A percentile compares a stretch with the other conserved stretches of the same genome.
Evolutionary conservation across 1,140 invertebrate species (phyloP).

Genomic region (Anastrepha ludens): DNA sequence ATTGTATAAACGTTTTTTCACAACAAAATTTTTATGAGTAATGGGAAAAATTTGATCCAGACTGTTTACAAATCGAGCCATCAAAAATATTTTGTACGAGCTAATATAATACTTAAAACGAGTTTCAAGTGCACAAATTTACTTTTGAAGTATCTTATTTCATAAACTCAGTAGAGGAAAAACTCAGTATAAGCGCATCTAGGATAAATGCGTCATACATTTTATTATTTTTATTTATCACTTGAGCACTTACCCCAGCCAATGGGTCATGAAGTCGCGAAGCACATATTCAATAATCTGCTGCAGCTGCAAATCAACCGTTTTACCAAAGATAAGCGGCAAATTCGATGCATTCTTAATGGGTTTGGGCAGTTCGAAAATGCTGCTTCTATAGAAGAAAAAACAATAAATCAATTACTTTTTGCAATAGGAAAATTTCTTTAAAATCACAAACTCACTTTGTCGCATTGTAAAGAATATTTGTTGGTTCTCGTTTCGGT

Average conservation of each 20-base stretch:
- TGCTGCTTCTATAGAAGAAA: slow-evolving; percentile 64
- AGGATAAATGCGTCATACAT: no score
- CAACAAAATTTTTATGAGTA: no score
- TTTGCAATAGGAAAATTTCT: neutral
- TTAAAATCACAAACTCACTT: slow-evolving; percentile 63
- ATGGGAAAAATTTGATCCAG: no score
- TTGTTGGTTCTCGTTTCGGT: slow-evolving; percentile 68
- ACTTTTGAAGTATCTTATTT: no score
- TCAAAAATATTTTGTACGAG: no score
- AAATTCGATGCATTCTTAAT: slow-evolving; percentile 76
- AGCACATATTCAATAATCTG: slow-evolving; percentile 87
- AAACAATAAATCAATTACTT: neutral
- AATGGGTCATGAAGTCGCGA: slow-evolving; percentile 85
- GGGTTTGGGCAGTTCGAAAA: slow-evolving; percentile 73
- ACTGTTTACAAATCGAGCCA: no score
- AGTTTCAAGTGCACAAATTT: no score
- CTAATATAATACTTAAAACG: no score
- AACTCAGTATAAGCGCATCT: no score
- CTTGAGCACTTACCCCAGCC: slow-evolving; percentile 78
- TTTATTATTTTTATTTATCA: neutral
- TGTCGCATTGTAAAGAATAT: slow-evolving; percentile 72
- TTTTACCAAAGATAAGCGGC: slow-evolving; percentile 84
- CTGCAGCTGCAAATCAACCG: slow-evolving; percentile 88
- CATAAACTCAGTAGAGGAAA: no score
- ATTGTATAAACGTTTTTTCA: no score